Evolutionary conservation across 1,140 invertebrate genomes (phyloP).

Genomic region (Drosophila paulistorum): DNA sequence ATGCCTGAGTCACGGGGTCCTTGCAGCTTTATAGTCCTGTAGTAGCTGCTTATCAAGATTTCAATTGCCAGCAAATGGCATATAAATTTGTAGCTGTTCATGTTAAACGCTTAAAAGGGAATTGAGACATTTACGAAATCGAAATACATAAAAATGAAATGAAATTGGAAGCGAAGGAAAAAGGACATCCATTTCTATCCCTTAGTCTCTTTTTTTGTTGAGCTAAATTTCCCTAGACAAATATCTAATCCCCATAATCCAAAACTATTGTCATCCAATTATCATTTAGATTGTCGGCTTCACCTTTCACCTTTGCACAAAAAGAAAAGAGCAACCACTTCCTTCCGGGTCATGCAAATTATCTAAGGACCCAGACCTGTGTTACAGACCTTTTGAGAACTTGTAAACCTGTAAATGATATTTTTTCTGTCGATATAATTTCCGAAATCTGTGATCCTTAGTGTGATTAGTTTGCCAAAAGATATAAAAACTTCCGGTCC

Average conservation of each 20-base stretch:
- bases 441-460: constrained; percentile 65
- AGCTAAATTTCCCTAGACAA: neutral
- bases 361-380: neutral
- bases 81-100: constrained; percentile 11
- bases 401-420: constrained; percentile 57
- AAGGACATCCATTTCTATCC: neutral
- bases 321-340: constrained; percentile 1
- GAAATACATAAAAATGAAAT: neutral
- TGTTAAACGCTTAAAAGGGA: constrained; percentile 16
- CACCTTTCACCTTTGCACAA: constrained; percentile 40
- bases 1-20: constrained; percentile 41
- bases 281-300: constrained; percentile 35
- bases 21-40: constrained; percentile 58
- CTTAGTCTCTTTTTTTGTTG: neutral
- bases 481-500: constrained; percentile 70
- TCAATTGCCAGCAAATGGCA: constrained; percentile 40
- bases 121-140: constrained; percentile 28
- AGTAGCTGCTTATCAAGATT: constrained; percentile 60
- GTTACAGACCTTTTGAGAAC: no score
- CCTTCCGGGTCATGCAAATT: constrained; percentile 11
- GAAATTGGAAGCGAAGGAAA: neutral
- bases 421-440: constrained; percentile 60
- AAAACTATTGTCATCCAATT: constrained; percentile 36
- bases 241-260: neutral
- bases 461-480: constrained; percentile 63